Conservation (phyloP, 2,888 invertebrate genomes). For the Yponomeuta plumbellus region DNA sequence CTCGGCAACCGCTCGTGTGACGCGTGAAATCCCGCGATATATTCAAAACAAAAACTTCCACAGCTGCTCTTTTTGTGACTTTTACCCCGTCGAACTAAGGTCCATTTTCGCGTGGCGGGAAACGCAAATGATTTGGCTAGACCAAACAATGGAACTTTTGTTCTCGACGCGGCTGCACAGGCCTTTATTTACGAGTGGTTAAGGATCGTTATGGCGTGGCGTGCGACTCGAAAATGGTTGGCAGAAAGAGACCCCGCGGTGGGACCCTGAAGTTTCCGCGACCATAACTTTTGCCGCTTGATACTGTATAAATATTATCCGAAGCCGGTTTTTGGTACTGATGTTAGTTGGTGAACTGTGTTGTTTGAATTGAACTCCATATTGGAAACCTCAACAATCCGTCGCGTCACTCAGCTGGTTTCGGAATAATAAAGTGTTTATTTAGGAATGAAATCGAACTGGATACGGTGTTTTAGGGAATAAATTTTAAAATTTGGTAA, state of each 20-base stretch:
- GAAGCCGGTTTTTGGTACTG: slow-evolving; percentile 48
- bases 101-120: background rate
- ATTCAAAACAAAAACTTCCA: slow-evolving; percentile 9
- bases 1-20: slow-evolving; percentile 19
- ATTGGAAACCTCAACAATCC: slow-evolving; percentile 1
- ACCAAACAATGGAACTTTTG: slow-evolving; percentile 6
- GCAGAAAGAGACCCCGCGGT: background rate
- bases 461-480: background rate
- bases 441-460: background rate
- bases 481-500: background rate
- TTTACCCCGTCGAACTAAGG: background rate
- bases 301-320: slow-evolving; percentile 59
- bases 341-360: slow-evolving; percentile 38
- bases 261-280: slow-evolving; percentile 36
- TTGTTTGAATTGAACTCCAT: slow-evolving; percentile 42
- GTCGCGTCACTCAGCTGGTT: background rate
- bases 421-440: background rate
- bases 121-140: slow-evolving; percentile 4
- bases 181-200: background rate
- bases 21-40: slow-evolving; percentile 4
- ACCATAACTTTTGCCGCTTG: slow-evolving; percentile 48
- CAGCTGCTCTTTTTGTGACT: slow-evolving; percentile 2
- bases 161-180: background rate
- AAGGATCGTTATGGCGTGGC: slow-evolving; percentile 1
- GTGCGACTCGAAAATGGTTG: background rate